Evolutionary conservation across 2,113 vertebrate genomes (phyloP), one percentile per base, ranked within the genome.

Genomic region (Daphoenositta chrysoptera): DNA sequence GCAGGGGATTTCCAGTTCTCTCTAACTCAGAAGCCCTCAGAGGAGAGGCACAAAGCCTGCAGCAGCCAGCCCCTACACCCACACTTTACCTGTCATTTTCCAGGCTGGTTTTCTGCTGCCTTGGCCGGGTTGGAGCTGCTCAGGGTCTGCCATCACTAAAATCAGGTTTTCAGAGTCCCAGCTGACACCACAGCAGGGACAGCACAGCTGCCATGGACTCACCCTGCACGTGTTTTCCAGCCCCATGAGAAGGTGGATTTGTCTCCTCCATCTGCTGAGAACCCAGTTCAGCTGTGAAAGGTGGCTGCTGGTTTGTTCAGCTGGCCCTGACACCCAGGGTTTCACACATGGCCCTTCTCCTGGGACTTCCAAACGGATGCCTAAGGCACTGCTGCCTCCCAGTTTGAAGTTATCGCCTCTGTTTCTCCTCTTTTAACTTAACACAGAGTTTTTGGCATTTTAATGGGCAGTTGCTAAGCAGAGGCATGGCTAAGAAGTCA

Each of bases 381-480:
- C 44, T 20, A 37, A 50, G 57, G 87, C 64, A 70, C 16, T 26
- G 48, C 33, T 45, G 23, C 24, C 72, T 78, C 53, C 15, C 37
- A 31, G 53, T 88, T 69, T 13, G 56, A 88, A 81, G 51, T 81
- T 42, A 24, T 7, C 69, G n/a, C 15, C 85, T 82, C 63, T 53
- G 11, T 40, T 89, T 58, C 88, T 93, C 50, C 65, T 65, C 64
- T 89, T 95, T 48, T 80, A 61, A 77, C 40, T 50, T 15, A 78
- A 50, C 42, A 30, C 4, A 1, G 42, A 83, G 39, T 0, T 70
- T 87, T 30, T 27, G 50, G 53, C 51, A 58, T 58, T 89, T 87
- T 54, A 80, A 78, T 51, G 63, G 28, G 44, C 76, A 92, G 82
- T 88, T 96, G 92, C 94, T 90, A 96, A 90, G 93, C 83, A 95